These are phyloP conservation scores for Drosophila auraria DNA, from an alignment of 1,140 invertebrate genomes.

Conservation along the genomic window DNA sequence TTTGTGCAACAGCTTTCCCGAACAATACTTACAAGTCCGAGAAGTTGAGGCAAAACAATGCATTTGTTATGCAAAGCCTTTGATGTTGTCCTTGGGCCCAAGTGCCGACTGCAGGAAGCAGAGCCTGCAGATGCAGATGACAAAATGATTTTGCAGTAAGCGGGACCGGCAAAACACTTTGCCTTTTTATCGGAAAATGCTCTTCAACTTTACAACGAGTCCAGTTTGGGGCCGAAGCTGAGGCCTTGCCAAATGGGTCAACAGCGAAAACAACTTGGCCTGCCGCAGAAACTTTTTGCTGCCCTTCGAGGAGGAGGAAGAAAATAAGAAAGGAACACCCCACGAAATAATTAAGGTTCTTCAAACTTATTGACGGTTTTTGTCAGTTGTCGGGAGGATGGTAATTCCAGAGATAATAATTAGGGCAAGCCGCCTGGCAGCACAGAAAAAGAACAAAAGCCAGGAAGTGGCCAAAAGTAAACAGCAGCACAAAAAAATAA, in stretches of 20 bases:
- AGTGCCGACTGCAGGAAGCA: conserved; percentile 32
- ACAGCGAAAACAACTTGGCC: conserved; percentile 36
- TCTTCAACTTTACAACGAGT: conserved; percentile 41
- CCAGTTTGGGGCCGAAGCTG: conserved; percentile 16
- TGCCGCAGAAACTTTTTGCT: conserved; percentile 47
- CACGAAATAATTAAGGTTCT: conserved; percentile 75
- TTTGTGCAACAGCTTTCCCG: conserved; percentile 65
- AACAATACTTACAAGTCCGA: conserved; percentile 77
- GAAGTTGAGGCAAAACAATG: conserved; percentile 68
- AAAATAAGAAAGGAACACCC: conserved; percentile 29
- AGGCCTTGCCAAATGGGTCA: conserved; percentile 69
- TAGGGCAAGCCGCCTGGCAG: conserved; percentile 40
- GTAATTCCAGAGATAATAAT: conserved; percentile 74
- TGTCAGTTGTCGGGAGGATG: conserved; percentile 2
- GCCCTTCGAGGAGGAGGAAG: neutral
- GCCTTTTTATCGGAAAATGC: conserved; percentile 42
- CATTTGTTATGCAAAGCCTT: conserved; percentile 81
- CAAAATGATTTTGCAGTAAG: conserved; percentile 60
- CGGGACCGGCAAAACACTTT: conserved; percentile 34
- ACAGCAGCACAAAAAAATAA: conserved; percentile 22
- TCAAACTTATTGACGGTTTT: conserved; percentile 72
- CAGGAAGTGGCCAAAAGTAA: conserved; percentile 56
- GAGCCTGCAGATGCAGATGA: conserved; percentile 52
- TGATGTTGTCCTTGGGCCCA: conserved; percentile 73
- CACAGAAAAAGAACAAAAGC: conserved; percentile 52